Percentiles rank a stretch among this genome's conserved stretches.
These are phyloP conservation scores for Monarcha castaneiventris DNA, from an alignment of 2,113 vertebrate species.

Conservation along the genomic window DNA sequence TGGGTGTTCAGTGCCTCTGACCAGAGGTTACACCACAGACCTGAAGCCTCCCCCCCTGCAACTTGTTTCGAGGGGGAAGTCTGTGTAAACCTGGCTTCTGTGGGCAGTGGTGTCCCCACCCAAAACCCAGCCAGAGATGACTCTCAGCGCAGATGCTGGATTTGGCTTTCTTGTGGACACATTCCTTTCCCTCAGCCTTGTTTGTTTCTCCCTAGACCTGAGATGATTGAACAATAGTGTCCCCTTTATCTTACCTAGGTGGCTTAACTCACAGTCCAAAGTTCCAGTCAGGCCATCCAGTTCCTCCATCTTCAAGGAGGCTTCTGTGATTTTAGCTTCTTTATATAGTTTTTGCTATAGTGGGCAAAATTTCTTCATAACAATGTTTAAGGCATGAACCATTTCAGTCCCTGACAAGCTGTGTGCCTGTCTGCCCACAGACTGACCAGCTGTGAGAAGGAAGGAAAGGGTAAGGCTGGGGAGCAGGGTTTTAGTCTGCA, in stretches of 20 bases:
- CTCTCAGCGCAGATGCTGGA: background rate
- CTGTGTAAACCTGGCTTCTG: background rate
- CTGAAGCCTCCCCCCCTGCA: background rate
- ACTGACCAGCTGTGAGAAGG: background rate
- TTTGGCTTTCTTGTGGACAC: background rate
- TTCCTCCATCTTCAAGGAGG: background rate
- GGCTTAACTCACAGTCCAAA: background rate
- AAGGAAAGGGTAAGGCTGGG: background rate
- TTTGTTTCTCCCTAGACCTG: background rate
- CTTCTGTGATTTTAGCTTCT: background rate
- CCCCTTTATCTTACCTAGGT: background rate
- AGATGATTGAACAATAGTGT: background rate
- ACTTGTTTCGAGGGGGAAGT: background rate
- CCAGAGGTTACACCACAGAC: accelerated
- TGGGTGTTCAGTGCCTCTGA: background rate
- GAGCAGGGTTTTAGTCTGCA: background rate
- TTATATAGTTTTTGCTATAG: background rate
- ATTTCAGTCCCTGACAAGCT: background rate
- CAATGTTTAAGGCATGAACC: background rate
- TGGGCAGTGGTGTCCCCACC: background rate
- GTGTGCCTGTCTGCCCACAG: background rate
- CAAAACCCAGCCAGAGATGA: background rate
- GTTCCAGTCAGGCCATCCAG: background rate
- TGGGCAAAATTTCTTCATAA: background rate
- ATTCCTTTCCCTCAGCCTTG: background rate